These are phyloP conservation scores for Darevskia nairensis DNA, from an alignment of 2,797 vertebrate species.

Conservation along the genomic window DNA sequence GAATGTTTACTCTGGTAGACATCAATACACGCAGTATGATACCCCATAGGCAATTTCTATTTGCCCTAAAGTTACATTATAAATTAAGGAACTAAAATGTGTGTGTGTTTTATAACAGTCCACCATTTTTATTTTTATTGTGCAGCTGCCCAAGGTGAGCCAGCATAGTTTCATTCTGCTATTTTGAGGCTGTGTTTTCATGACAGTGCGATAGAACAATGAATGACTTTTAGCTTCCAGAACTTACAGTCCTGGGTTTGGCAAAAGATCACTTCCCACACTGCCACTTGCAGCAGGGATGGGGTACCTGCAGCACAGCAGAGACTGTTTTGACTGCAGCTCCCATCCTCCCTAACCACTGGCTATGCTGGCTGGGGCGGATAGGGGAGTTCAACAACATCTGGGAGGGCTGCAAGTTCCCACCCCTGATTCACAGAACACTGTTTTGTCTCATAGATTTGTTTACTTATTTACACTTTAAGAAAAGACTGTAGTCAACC, in stretches of 20 bases:
- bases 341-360: too few relatives aligned
- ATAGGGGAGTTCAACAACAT: too few relatives aligned
- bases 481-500: constrained; percentile 60
- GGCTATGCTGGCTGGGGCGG: too few relatives aligned
- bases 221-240: constrained; percentile 54
- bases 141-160: constrained; percentile 49
- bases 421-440: constrained; percentile 30
- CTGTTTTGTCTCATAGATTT: constrained; percentile 51
- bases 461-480: constrained; percentile 73
- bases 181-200: constrained; percentile 41
- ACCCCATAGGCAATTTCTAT: constrained; percentile 50
- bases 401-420: too few relatives aligned
- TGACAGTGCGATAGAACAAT: constrained; percentile 46
- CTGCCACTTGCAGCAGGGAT: background rate
- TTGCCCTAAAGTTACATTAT: constrained; percentile 29
- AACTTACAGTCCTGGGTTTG: constrained; percentile 50
- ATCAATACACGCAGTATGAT: constrained; percentile 39
- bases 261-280: constrained; percentile 44
- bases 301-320: too few relatives aligned
- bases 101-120: constrained; percentile 29
- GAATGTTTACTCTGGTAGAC: constrained; percentile 65
- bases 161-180: constrained; percentile 41
- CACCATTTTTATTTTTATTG: constrained; percentile 19
- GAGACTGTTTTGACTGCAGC: too few relatives aligned
- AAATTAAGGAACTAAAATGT: constrained; percentile 46